Evolutionary conservation across 2,888 invertebrate species (phyloP), one percentile per base, ranked within the genome.

Genomic region (Macropis europaea): DNA sequence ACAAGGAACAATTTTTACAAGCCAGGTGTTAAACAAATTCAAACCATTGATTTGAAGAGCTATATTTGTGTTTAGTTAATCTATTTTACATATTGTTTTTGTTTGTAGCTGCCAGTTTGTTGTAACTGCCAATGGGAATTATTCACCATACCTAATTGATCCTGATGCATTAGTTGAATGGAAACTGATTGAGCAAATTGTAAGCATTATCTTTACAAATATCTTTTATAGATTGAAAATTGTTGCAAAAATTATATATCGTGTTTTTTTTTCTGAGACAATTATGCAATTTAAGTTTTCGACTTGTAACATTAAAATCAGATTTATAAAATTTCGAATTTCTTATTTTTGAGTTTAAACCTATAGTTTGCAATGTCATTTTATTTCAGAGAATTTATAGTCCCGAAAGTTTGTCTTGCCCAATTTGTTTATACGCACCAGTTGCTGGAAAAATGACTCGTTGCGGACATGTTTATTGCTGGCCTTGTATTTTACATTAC

Each of bases 391-490:
- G 93, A 86, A 91, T 95, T 63, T 92, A 93, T 85, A 94, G 93
- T 54, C 91, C 92, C 28, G 94, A 94, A 79, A 92, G 91, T 80
- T 92, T 95, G 17, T 93, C 93, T 38, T 99, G 99, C 89, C 99
- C 99, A 0, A 98, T 99, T 86, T 99, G 99, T 90, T 92, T 99
- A 76, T 95, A 95, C 85, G 91, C 94, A 32, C 97, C 98, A 2
- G 92, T 94, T 56, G 96, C 97, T 57, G 97, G 95, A 1, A 97
- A 98, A 90, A 96, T 98, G 87, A 98, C 97, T 0, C 93, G 95
- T 40, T 99, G 99, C 90, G 98, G 99, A 7, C 99, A 99, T 88
- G 95, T 97, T 73, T 98, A 96, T 90, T 99, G 99, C 90, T 99
- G 97, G 97, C 93, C 97, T 0, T 99, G 99, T 87, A 94, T 97